These are phyloP conservation scores for Rhamphomyia laevipes DNA, from an alignment of 2,888 invertebrate genomes.

Conservation along the genomic window DNA sequence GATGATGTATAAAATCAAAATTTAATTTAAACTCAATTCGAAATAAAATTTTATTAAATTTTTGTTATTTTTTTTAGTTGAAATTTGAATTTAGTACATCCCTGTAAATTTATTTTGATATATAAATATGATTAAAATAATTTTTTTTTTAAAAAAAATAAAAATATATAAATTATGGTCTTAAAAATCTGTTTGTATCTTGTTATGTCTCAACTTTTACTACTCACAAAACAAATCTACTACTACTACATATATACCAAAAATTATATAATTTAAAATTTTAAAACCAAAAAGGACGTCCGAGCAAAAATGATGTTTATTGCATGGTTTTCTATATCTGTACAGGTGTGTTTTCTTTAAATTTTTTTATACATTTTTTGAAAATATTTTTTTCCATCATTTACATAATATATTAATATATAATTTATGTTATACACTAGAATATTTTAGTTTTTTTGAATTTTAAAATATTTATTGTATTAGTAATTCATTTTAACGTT, in stretches of 20 bases:
- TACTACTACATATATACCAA: slow-evolving; percentile 3
- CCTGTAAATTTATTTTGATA: too few relatives aligned
- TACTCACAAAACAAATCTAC: slow-evolving; percentile 9
- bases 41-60: too few relatives aligned
- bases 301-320: slow-evolving; percentile 32
- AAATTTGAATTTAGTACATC: too few relatives aligned
- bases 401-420: not conserved
- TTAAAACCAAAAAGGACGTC: slow-evolving; percentile 24
- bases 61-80: too few relatives aligned
- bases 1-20: too few relatives aligned
- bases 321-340: slow-evolving; percentile 37
- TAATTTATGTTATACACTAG: too few relatives aligned
- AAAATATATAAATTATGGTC: too few relatives aligned
- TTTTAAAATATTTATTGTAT: too few relatives aligned
- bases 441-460: too few relatives aligned
- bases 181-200: too few relatives aligned
- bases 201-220: not conserved
- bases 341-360: slow-evolving; percentile 34
- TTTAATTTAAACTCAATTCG: too few relatives aligned
- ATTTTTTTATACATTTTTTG: slow-evolving; percentile 9
- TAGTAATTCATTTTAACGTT: too few relatives aligned
- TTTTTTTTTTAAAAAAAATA: not conserved
- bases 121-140: not conserved
- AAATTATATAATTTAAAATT: slow-evolving; percentile 1
- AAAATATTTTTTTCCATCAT: not conserved